These are phyloP conservation scores for Notechis scutatus DNA, from an alignment of 2,113 vertebrate species.

Conservation along the genomic window DNA sequence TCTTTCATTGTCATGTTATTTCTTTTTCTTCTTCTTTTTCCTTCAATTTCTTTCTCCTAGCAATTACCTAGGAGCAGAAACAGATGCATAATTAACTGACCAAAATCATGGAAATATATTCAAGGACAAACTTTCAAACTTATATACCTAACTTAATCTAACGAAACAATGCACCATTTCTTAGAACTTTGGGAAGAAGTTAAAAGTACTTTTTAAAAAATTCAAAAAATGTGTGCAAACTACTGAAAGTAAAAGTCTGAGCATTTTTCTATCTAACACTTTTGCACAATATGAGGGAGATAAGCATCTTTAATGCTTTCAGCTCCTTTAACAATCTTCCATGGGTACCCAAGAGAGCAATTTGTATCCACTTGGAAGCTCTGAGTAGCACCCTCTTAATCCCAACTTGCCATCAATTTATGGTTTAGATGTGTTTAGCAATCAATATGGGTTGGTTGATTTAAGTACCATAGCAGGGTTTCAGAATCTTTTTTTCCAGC, in stretches of 20 bases:
- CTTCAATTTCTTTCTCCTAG: background rate
- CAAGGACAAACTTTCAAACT: background rate
- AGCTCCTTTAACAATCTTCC: background rate
- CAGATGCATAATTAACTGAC: background rate
- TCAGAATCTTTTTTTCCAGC: background rate
- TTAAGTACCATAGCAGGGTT: background rate
- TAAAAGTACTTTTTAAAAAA: background rate
- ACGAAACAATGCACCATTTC: background rate
- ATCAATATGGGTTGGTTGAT: background rate
- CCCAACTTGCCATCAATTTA: background rate
- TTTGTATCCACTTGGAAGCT: background rate
- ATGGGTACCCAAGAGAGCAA: background rate
- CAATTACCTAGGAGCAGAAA: background rate
- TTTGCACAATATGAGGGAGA: background rate
- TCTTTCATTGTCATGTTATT: background rate
- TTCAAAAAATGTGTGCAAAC: background rate
- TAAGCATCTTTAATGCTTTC: background rate
- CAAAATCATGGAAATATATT: background rate
- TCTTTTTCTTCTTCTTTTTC: background rate
- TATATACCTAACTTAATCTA: background rate
- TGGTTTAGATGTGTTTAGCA: background rate
- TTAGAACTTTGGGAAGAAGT: background rate
- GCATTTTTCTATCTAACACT: background rate
- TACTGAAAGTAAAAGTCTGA: background rate
- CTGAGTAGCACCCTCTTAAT: background rate